Evolutionary conservation across 2,888 invertebrate genomes (phyloP).

Genomic region (Morpho achilles): DNA sequence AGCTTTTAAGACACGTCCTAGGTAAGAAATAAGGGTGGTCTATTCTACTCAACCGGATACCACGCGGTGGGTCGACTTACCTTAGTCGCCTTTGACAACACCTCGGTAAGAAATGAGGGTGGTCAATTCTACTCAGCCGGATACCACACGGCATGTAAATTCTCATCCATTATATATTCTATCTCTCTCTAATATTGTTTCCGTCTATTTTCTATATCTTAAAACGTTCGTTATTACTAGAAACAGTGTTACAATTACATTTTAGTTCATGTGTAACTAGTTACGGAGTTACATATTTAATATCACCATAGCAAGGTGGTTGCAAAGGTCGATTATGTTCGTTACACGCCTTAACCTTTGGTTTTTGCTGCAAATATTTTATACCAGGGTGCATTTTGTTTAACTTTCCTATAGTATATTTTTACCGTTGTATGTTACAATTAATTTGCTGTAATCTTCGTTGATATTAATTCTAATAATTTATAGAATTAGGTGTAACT

Average conservation of each 20-base stretch:
- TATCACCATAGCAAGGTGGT: constrained; percentile 28
- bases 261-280: background rate
- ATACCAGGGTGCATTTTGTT: background rate
- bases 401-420: background rate
- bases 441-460: too few species aligned
- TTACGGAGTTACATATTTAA: constrained; percentile 6
- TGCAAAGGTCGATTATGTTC: constrained; percentile 44
- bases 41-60: too few species aligned
- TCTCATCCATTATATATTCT: background rate
- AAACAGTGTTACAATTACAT: background rate
- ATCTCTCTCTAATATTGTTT: background rate
- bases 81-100: too few species aligned
- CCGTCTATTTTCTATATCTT: too few species aligned
- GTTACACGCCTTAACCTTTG: constrained; percentile 50
- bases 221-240: background rate
- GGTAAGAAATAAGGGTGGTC: too few species aligned
- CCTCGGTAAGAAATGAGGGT: too few species aligned
- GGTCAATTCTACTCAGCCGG: too few species aligned
- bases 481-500: too few species aligned
- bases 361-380: constrained; percentile 16
- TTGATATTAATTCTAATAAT: too few species aligned
- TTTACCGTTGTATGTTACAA: too few species aligned
- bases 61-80: too few species aligned
- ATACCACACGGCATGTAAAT: background rate
- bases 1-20: too few species aligned